Evolutionary conservation across 1,140 invertebrate species (phyloP).

Genomic region (Pseudomyrmex flavicornis): DNA sequence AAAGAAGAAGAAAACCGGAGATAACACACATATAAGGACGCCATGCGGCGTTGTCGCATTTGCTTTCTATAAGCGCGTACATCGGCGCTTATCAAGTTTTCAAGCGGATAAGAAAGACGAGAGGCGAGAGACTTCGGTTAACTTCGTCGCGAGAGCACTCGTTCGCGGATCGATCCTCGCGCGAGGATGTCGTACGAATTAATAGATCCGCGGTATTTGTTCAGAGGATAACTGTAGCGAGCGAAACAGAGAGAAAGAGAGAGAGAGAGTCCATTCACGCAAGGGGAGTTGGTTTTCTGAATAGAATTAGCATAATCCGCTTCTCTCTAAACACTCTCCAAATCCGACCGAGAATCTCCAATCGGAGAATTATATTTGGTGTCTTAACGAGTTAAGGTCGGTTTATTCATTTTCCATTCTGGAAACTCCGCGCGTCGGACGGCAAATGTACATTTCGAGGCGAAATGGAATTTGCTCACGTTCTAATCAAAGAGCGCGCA

Average conservation of each 20-base stretch:
- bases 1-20: too few species aligned
- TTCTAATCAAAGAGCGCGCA: constrained; percentile 8
- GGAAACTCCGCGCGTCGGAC: not conserved
- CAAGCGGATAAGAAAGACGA: not conserved
- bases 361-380: constrained; percentile 15
- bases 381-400: constrained; percentile 55
- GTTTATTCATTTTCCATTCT: constrained; percentile 40
- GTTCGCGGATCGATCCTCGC: constrained; percentile 22
- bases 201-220: constrained; percentile 54
- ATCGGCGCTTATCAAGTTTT: constrained; percentile 29
- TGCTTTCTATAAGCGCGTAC: constrained; percentile 31
- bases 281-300: constrained; percentile 49
- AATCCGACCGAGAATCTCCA: constrained; percentile 12
- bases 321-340: constrained; percentile 41
- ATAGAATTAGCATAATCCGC: constrained; percentile 68
- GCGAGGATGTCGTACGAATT: constrained; percentile 5
- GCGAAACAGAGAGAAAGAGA: too few species aligned
- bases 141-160: constrained; percentile 13
- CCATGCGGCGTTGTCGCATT: constrained; percentile 3
- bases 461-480: not conserved
- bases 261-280: constrained; percentile 38
- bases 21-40: not conserved
- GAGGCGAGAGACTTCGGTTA: not conserved
- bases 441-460: too few species aligned
- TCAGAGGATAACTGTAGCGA: not conserved